Percentiles rank a stretch among this genome's conserved stretches.
Evolutionary conservation across 2,888 invertebrate genomes (phyloP).

Genomic region (Sinotaia quadrata): DNA sequence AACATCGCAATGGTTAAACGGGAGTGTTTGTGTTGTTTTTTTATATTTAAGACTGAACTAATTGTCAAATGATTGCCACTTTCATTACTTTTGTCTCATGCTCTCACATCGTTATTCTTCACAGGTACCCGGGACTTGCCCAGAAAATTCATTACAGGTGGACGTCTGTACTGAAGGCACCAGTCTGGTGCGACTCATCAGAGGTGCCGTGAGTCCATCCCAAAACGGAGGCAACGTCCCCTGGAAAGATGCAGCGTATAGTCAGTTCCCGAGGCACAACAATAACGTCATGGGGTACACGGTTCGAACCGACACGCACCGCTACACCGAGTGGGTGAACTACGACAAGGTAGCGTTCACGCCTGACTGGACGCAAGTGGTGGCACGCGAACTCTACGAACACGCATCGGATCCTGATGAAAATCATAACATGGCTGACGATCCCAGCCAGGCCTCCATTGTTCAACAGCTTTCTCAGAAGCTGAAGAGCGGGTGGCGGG

Average conservation of each 20-base stretch:
- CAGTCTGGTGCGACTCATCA: conserved; percentile 39
- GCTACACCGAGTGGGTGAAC: conserved; percentile 54
- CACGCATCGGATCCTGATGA: conserved; percentile 43
- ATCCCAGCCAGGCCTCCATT: conserved; percentile 59
- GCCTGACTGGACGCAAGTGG: conserved; percentile 35
- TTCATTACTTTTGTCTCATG: too few relatives aligned
- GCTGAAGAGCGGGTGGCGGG: conserved; percentile 52
- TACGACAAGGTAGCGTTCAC: conserved; percentile 36
- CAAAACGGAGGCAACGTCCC: too few relatives aligned
- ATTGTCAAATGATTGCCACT: too few relatives aligned
- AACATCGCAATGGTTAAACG: too few relatives aligned
- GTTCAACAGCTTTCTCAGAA: conserved; percentile 39
- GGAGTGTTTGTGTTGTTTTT: too few relatives aligned
- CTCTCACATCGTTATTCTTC: too few relatives aligned
- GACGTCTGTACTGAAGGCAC: conserved; percentile 38
- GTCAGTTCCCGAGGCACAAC: conserved; percentile 26
- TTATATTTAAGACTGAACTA: too few relatives aligned
- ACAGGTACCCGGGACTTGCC: conserved; percentile 27
- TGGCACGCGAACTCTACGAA: conserved; percentile 43
- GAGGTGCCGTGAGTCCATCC: neutral
- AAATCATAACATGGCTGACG: conserved; percentile 38
- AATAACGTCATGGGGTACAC: conserved; percentile 47
- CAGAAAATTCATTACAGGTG: conserved; percentile 24
- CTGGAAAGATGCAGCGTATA: conserved; percentile 30
- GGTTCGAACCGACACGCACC: conserved; percentile 43